These are phyloP conservation scores for Bombus fervidus DNA, from an alignment of 1,140 invertebrate genomes.

Conservation along the genomic window DNA sequence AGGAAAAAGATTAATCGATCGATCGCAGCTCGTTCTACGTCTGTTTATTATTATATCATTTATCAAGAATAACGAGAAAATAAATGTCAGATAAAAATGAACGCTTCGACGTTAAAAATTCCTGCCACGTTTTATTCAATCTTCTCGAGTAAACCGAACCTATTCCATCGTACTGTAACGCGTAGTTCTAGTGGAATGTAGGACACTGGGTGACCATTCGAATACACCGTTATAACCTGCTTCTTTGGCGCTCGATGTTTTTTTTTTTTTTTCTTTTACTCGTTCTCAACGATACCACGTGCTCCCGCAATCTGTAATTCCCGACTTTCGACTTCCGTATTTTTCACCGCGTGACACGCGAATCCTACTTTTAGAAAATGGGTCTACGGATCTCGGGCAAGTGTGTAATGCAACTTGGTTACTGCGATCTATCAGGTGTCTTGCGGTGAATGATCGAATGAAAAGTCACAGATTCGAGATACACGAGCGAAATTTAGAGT, in stretches of 20 bases:
- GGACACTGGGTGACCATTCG: slow-evolving; percentile 78
- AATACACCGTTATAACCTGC: slow-evolving; percentile 80
- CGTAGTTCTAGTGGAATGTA: slow-evolving; percentile 71
- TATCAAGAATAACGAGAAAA: background rate
- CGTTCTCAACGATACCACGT: slow-evolving; percentile 49
- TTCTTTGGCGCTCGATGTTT: slow-evolving; percentile 56
- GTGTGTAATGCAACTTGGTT: background rate
- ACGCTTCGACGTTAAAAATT: too few species aligned
- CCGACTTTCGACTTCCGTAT: slow-evolving; percentile 55
- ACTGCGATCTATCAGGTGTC: background rate
- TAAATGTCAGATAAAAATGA: too few species aligned
- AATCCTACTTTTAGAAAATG: slow-evolving; percentile 37
- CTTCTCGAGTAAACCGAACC: background rate
- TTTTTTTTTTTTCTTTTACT: background rate
- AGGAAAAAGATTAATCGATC: background rate
- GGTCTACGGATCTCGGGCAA: background rate
- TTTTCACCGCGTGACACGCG: slow-evolving; percentile 3
- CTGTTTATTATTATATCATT: background rate
- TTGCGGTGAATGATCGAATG: background rate
- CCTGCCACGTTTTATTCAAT: background rate
- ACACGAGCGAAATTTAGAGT: background rate
- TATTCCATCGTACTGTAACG: slow-evolving; percentile 29
- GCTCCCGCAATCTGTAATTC: slow-evolving; percentile 27
- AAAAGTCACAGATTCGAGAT: too few species aligned
- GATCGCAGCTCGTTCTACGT: background rate